Base-by-base conservation (phyloP, 2,797 vertebrate species). In the Protosalanx chinensis region DNA sequence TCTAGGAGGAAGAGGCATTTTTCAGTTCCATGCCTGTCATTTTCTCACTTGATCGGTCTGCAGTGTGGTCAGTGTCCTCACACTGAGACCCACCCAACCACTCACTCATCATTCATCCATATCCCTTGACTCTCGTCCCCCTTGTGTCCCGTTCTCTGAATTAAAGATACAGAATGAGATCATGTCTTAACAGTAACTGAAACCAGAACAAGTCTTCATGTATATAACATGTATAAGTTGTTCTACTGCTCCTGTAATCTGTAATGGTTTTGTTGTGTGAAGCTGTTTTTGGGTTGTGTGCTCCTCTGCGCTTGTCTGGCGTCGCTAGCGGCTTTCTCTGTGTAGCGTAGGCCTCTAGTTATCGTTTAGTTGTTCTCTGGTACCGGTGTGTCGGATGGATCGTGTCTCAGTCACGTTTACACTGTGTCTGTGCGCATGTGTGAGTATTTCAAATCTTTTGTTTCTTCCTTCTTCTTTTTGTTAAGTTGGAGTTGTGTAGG, bases 211-310 rank as follows among this genome's bases (percentile, higher is more conserved):
- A 70, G 61, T 62, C 12, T 76, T 74, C 81, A 79, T 91, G 89
- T 91, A 86, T 79, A 90, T 90, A 91, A 88, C 78, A 70, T 78
- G 82, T 90, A 78, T 82, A 68, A 72, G 76, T 89, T 83, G 82
- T 82, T 90, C 81, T 87, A 80, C 82, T 82, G 68, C 68, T 79
- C 41, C 79, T 87, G 75, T 87, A 76, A 84, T 84, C 79, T 90
- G 80, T 86, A 84, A 80, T 87, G 88, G 88, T 90, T 76, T 79
- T 85, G 75, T 77, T 83, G 68, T 86, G 82, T 86, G 79, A 82
- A 79, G 68, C 33, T 80, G 67, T 82, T 70, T 46, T 76, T 59
- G 76, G 74, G 66, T n/a, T 27, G 57, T 65, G 75, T 46, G 41
- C 41, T 29, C 67, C 60, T 82, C 33, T 67, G 76, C 78, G 85